phyloP scores from a whole-genome alignment of 2,113 vertebrate species.

The Prunella fulvescens region DNA sequence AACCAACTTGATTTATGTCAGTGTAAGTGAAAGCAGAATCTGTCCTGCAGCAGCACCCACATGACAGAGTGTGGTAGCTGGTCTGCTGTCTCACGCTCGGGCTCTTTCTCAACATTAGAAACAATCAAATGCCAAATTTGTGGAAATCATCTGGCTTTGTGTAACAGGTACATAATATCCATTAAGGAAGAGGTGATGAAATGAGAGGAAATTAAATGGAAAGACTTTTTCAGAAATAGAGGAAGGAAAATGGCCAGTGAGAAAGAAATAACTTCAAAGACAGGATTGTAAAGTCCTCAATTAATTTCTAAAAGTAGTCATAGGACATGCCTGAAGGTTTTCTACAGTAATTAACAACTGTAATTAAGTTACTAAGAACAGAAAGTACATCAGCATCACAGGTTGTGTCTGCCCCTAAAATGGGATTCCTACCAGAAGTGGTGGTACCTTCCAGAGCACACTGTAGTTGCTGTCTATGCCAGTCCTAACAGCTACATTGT shows the following conservation, averaged over 20 bases:
- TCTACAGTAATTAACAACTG: background rate
- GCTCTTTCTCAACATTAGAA: background rate
- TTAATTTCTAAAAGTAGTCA: background rate
- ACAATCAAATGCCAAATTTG: background rate
- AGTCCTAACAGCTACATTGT: background rate
- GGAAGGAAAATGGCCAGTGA: background rate
- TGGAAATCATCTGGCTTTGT: background rate
- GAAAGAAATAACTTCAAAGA: background rate
- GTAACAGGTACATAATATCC: background rate
- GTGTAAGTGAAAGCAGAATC: background rate
- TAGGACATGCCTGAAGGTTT: background rate
- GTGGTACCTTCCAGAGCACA: background rate
- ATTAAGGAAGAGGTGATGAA: background rate
- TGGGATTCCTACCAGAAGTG: background rate
- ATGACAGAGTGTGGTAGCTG: background rate
- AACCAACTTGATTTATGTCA: background rate
- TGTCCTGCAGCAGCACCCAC: background rate
- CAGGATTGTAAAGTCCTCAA: background rate
- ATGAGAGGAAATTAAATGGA: background rate
- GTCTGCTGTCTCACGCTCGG: fast-evolving
- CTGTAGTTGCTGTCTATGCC: background rate
- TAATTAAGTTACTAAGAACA: background rate
- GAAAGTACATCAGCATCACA: background rate
- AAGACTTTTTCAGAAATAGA: background rate
- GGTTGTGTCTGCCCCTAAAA: background rate